A percentile compares a stretch with the other conserved stretches of the same genome.
These are phyloP conservation scores for Antheraea mylitta DNA, from an alignment of 1,140 invertebrate species.

Conservation along the genomic window DNA sequence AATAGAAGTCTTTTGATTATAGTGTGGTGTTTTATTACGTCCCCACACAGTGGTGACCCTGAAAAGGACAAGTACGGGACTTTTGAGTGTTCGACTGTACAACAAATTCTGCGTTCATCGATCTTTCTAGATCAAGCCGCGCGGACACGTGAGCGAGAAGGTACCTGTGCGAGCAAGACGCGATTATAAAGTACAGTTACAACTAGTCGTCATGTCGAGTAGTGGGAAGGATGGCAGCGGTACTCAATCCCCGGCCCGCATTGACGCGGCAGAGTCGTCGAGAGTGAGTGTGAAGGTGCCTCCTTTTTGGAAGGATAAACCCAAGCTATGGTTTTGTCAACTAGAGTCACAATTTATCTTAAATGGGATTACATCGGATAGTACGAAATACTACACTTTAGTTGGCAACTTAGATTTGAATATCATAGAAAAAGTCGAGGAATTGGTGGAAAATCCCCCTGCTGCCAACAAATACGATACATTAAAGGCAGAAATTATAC, in stretches of 20 bases:
- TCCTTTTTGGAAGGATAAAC: no score
- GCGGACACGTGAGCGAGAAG: no score
- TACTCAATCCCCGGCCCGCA: not conserved
- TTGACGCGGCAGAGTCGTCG: not conserved
- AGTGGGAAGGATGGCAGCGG: not conserved
- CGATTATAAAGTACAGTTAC: not conserved
- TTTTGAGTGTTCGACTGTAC: no score
- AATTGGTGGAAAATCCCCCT: not conserved
- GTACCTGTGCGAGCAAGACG: not conserved
- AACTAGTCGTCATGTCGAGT: not conserved
- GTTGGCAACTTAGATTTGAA: slow-evolving; percentile 1
- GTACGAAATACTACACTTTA: not conserved
- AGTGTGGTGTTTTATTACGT: not conserved
- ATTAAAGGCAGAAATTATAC: not conserved
- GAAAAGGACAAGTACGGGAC: no score
- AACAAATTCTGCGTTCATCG: no score
- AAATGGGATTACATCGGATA: no score
- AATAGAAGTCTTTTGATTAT: no score
- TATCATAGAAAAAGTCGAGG: not conserved
- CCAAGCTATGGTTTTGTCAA: no score
- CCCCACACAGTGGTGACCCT: not conserved
- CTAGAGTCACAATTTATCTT: no score
- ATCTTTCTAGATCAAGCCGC: not conserved
- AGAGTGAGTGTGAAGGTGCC: slow-evolving; percentile 1
- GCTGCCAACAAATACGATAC: not conserved